phyloP scores from a whole-genome alignment of 2,797 vertebrate species.

The Huso huso region DNA sequence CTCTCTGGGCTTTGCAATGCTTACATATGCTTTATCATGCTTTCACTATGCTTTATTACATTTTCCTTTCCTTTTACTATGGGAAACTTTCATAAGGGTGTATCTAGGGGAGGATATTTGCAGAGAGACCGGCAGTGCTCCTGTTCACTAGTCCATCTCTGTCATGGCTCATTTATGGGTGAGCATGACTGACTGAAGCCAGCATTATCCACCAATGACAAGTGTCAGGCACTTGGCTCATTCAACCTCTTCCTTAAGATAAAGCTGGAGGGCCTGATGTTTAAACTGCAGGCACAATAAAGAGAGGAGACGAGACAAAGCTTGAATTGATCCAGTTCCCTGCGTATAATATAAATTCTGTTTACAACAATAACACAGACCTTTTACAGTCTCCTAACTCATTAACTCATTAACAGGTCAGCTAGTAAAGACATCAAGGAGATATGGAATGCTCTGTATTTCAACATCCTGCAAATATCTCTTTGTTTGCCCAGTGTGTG shows the following conservation, averaged over 20 bases:
- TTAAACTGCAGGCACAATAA: conserved; percentile 49
- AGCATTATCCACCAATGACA: conserved; percentile 48
- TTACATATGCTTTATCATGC: conserved; percentile 16
- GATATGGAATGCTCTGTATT: not conserved
- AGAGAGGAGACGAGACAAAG: conserved; percentile 26
- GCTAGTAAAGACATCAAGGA: conserved; percentile 18
- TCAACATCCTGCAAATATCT: not conserved
- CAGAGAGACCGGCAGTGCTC: conserved; percentile 40
- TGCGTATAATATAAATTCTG: conserved; percentile 45
- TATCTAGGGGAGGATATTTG: conserved; percentile 23
- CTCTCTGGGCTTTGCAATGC: conserved; percentile 17
- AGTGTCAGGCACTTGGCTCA: conserved; percentile 52
- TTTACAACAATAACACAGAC: conserved; percentile 34
- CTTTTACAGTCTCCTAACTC: conserved; percentile 39
- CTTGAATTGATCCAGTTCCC: conserved; percentile 50
- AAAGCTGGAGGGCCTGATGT: conserved; percentile 43
- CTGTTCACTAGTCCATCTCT: conserved; percentile 46
- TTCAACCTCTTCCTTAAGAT: conserved; percentile 45
- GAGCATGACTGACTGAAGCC: conserved; percentile 49
- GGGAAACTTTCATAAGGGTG: too few species aligned
- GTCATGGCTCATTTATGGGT: conserved; percentile 51
- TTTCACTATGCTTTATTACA: too few species aligned
- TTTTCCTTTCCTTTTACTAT: too few species aligned
- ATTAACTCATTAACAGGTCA: conserved; percentile 46
- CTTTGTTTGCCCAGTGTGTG: not conserved